phyloP scores from a whole-genome alignment of 2,797 vertebrate species.

The Serranus cabrilla region DNA sequence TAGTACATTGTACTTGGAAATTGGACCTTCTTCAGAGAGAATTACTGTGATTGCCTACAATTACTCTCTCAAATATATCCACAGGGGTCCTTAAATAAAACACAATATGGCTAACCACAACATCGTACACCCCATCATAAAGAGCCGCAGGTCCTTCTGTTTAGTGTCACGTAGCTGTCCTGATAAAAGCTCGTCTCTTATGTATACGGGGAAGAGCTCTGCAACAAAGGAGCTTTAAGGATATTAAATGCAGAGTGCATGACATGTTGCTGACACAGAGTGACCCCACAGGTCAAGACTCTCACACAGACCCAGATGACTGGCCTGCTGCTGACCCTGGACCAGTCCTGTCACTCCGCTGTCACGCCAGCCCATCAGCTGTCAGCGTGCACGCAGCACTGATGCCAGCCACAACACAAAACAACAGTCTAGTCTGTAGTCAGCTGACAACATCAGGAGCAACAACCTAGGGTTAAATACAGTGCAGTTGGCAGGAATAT shows the following conservation, averaged over 20 bases:
- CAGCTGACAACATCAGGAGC: neutral
- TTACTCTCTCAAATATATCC: conserved; percentile 66
- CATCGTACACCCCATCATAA: conserved; percentile 58
- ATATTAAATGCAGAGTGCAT: conserved; percentile 31
- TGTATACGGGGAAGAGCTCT: neutral
- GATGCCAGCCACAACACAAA: conserved; percentile 21
- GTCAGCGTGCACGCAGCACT: conserved; percentile 11
- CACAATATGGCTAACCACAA: conserved; percentile 47
- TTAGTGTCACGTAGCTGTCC: conserved; percentile 26
- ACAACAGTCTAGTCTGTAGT: conserved; percentile 17
- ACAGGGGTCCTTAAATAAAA: conserved; percentile 56
- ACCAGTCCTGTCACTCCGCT: conserved; percentile 39
- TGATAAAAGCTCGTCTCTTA: conserved; percentile 36
- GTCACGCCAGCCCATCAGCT: conserved; percentile 34
- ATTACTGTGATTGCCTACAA: conserved; percentile 64
- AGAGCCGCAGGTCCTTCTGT: conserved; percentile 49
- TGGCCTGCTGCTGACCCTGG: conserved; percentile 44
- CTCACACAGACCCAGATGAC: conserved; percentile 37
- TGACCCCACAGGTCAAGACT: conserved; percentile 32
- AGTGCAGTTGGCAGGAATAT: neutral
- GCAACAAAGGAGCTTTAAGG: neutral
- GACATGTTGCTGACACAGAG: conserved; percentile 22
- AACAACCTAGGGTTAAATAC: neutral
- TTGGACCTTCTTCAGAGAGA: conserved; percentile 61
- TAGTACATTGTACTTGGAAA: conserved; percentile 60